Percentiles rank a stretch among this genome's conserved stretches.
phyloP scores from a whole-genome alignment of 2,888 invertebrate genomes.

The Cataglyphis rosenhaueri region DNA sequence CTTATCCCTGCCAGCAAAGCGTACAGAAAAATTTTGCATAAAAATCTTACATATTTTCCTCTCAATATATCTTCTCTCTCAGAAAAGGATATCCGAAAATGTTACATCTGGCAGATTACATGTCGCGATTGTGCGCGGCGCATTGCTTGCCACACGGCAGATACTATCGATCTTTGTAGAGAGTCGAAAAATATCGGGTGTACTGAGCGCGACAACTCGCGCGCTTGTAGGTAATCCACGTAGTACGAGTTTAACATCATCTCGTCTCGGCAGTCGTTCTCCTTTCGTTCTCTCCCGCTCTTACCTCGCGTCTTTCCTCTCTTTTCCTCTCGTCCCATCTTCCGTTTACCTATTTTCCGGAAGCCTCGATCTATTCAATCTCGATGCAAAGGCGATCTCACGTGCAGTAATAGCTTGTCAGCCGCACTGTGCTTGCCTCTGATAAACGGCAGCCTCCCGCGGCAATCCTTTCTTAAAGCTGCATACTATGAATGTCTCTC shows the following conservation, averaged over 20 bases:
- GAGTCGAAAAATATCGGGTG: conserved; percentile 44
- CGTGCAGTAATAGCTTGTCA: conserved; percentile 78
- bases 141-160: neutral
- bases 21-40: neutral
- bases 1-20: neutral
- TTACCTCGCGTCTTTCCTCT: conserved; percentile 12
- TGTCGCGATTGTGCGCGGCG: neutral
- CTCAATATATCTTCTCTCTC: neutral
- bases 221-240: conserved; percentile 51
- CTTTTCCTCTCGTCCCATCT: conserved; percentile 19
- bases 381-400: conserved; percentile 77
- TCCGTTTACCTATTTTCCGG: conserved; percentile 70
- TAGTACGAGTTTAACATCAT: conserved; percentile 63
- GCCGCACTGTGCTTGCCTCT: conserved; percentile 71
- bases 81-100: neutral
- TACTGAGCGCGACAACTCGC: conserved; percentile 42
- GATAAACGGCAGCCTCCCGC: conserved; percentile 75
- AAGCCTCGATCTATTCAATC: conserved; percentile 74
- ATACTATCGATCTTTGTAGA: conserved; percentile 11
- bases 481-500: conserved; percentile 59
- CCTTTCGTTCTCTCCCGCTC: conserved; percentile 42
- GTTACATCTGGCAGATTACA: conserved; percentile 11
- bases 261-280: conserved; percentile 53
- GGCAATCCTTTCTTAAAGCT: conserved; percentile 72
- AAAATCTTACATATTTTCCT: neutral